Percentiles rank a stretch among this genome's conserved stretches.
Conservation (phyloP, 2,113 vertebrate genomes). For the Mus pahari region DNA sequence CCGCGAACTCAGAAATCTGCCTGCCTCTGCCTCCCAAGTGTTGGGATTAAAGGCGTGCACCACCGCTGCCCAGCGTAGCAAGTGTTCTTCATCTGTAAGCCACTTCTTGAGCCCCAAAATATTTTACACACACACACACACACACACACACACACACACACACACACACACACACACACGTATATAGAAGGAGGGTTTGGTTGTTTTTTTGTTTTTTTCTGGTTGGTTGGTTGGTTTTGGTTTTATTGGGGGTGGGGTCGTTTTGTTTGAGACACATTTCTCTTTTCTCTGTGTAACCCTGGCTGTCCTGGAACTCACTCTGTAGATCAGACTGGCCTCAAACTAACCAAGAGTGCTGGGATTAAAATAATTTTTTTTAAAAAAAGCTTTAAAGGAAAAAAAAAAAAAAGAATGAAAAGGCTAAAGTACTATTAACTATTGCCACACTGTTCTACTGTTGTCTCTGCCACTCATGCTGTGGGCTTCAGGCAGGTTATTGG, state of each 20-base stretch:
- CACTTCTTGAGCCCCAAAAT: background rate
- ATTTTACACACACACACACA: background rate
- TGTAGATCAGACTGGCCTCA: background rate
- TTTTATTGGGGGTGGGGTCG: background rate
- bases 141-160: background rate
- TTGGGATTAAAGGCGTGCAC: too few relatives aligned
- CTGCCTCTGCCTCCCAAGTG: too few relatives aligned
- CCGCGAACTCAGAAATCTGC: too few relatives aligned
- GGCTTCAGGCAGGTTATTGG: background rate
- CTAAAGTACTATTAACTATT: background rate
- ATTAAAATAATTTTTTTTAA: background rate
- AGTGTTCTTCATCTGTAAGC: background rate
- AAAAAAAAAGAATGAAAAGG: background rate
- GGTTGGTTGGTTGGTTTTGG: background rate
- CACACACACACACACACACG: background rate
- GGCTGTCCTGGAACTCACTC: background rate
- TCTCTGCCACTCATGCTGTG: background rate
- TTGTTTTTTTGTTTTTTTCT: too few relatives aligned
- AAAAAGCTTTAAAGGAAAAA: background rate
- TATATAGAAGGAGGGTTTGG: background rate
- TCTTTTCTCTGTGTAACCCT: background rate
- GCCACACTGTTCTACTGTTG: background rate
- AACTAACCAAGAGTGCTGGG: background rate
- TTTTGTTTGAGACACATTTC: background rate
- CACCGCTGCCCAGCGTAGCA: background rate